A percentile compares a stretch with the other conserved stretches of the same genome.
phyloP scores from a whole-genome alignment of 1,140 invertebrate genomes.

The Adelges cooleyi region DNA sequence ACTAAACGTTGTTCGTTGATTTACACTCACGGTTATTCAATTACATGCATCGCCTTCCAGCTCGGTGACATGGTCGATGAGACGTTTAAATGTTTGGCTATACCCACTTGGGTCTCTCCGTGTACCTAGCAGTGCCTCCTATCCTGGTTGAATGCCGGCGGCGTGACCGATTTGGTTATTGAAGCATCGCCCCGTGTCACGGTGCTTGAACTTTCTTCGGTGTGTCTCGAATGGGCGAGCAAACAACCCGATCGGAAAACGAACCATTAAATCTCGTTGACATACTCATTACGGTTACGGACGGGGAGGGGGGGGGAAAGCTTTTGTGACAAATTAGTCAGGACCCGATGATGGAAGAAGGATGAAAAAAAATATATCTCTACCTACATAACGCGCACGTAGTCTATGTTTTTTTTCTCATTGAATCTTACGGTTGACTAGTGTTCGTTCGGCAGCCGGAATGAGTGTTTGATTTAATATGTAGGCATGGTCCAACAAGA shows the following conservation, averaged over 20 bases:
- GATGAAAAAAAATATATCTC: not conserved
- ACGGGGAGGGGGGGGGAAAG: not conserved
- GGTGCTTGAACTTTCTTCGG: conserved; percentile 17
- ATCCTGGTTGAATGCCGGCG: not conserved
- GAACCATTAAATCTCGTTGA: conserved; percentile 26
- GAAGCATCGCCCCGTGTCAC: conserved; percentile 20
- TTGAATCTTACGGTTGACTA: not conserved
- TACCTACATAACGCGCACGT: not conserved
- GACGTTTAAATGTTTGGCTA: conserved; percentile 18
- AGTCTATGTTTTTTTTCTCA: not conserved
- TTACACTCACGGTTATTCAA: conserved; percentile 23
- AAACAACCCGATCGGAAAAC: conserved; percentile 27
- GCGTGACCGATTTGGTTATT: conserved; percentile 20
- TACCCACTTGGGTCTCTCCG: too few relatives aligned
- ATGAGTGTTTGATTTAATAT: too few relatives aligned
- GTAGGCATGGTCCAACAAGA: too few relatives aligned
- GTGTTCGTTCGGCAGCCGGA: too few relatives aligned
- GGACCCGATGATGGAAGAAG: not conserved
- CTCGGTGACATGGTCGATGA: conserved; percentile 14
- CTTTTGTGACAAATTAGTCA: conserved; percentile 15
- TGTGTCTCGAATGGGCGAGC: conserved; percentile 21
- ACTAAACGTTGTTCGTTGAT: too few relatives aligned
- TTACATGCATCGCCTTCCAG: not conserved
- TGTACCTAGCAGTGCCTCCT: not conserved
- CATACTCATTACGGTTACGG: conserved; percentile 13